These are phyloP conservation scores for Siniperca scherzeri DNA, from an alignment of 2,797 vertebrate genomes.

Conservation along the genomic window DNA sequence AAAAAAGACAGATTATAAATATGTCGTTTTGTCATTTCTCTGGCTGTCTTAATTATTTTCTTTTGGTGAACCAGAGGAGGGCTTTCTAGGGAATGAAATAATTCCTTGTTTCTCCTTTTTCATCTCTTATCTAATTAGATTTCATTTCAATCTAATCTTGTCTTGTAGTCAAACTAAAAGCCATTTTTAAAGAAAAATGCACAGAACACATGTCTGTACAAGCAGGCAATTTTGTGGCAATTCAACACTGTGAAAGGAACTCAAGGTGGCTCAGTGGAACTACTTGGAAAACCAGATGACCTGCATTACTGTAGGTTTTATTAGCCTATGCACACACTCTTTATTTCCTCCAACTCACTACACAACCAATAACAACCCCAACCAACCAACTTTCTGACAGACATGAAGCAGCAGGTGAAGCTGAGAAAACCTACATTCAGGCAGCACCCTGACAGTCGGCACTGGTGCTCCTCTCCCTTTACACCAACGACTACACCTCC, in stretches of 20 bases:
- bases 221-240: not conserved
- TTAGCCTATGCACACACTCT: not conserved
- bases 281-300: not conserved
- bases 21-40: slow-evolving; percentile 27
- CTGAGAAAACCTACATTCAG: not conserved
- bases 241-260: not conserved
- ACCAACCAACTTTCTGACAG: not conserved
- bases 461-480: not conserved
- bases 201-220: not conserved
- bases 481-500: not conserved
- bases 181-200: not conserved
- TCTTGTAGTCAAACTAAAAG: not conserved
- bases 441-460: not conserved
- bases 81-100: slow-evolving; percentile 20
- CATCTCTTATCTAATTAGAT: slow-evolving; percentile 18
- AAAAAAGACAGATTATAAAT: slow-evolving; percentile 22
- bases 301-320: not conserved
- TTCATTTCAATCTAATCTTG: slow-evolving; percentile 6
- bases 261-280: not conserved
- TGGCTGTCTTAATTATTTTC: slow-evolving; percentile 25
- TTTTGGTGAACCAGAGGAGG: slow-evolving; percentile 9
- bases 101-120: not conserved
- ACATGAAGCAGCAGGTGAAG: not conserved
- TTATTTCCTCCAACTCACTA: not conserved
- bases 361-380: not conserved